These are phyloP conservation scores for Meriones unguiculatus DNA, from an alignment of 2,113 vertebrate species.

Conservation along the genomic window DNA sequence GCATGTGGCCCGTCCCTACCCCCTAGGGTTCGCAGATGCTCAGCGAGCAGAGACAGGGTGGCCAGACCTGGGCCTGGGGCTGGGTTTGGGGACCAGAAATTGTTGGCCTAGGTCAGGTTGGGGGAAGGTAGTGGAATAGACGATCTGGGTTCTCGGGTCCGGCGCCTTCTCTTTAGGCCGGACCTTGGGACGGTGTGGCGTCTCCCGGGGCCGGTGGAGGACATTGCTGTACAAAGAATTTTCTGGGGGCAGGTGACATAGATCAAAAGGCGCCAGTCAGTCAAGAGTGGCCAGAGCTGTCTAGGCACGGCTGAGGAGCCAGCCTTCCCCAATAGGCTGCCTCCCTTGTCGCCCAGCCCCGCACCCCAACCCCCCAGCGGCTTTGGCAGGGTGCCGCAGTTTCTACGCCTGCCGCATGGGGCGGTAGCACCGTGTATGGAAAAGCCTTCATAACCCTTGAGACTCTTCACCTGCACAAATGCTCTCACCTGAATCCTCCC, in stretches of 20 bases:
- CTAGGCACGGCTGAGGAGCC: background rate
- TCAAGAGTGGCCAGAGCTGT: background rate
- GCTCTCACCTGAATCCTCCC: background rate
- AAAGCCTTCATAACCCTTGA: background rate
- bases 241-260: background rate
- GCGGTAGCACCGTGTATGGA: background rate
- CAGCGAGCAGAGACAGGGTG: background rate
- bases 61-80: background rate
- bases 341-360: background rate
- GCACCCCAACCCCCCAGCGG: background rate
- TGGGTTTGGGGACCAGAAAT: background rate
- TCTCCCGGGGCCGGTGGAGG: background rate
- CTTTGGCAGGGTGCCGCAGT: background rate
- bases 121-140: background rate
- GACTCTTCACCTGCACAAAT: background rate
- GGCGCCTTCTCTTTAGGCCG: background rate
- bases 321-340: background rate
- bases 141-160: background rate
- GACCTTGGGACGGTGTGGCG: background rate
- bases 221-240: constrained; percentile 45
- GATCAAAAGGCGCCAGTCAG: background rate
- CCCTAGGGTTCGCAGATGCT: background rate
- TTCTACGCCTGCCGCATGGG: background rate
- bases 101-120: background rate
- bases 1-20: background rate